Percentiles rank a stretch among this genome's conserved stretches.
phyloP scores from a whole-genome alignment of 2,797 vertebrate species.

The Yasuhikotakia modesta region DNA sequence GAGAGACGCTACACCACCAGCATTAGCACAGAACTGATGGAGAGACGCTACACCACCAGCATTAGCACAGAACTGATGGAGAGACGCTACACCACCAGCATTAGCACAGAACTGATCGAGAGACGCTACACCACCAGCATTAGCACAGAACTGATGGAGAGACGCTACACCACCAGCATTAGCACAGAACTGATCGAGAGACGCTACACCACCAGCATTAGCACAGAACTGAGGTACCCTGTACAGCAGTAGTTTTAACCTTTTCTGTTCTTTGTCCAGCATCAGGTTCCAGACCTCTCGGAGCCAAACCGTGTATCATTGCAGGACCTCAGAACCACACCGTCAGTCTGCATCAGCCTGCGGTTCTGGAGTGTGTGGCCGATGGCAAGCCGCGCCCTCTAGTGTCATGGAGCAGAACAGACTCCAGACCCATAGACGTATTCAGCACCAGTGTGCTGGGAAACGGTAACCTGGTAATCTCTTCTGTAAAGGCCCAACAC shows the following conservation, averaged over 20 bases:
- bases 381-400: conserved; percentile 92
- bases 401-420: conserved; percentile 94
- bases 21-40: too few relatives aligned
- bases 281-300: conserved; percentile 69
- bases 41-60: too few relatives aligned
- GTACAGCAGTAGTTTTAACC: not conserved
- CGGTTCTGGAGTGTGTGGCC: conserved; percentile 92
- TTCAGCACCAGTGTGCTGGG: conserved; percentile 93
- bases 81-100: too few relatives aligned
- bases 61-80: too few relatives aligned
- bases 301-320: conserved; percentile 86
- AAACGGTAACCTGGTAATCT: conserved; percentile 92
- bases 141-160: too few relatives aligned
- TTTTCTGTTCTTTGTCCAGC: conserved; percentile 67
- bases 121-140: too few relatives aligned
- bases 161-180: too few relatives aligned
- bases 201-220: too few relatives aligned
- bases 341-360: conserved; percentile 83
- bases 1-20: too few relatives aligned
- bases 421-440: conserved; percentile 94
- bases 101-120: too few relatives aligned
- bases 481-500: conserved; percentile 83
- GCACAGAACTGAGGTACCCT: too few relatives aligned
- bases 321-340: conserved; percentile 91
- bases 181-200: too few relatives aligned